Conservation (phyloP, 2,888 invertebrate species). For the Mimumesa dahlbomi region DNA sequence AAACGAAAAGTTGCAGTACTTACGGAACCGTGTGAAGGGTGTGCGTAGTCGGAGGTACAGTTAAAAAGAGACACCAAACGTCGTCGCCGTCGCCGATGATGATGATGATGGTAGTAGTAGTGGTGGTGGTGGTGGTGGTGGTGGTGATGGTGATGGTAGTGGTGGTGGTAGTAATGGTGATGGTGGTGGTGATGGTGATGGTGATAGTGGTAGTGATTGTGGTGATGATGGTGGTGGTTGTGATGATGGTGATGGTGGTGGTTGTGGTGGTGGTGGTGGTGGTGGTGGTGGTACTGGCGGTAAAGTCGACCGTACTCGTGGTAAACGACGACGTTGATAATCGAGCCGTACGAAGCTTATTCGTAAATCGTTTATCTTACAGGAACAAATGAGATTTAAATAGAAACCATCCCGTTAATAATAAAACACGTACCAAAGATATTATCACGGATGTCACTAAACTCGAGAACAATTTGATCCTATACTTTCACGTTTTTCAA, state of each 20-base stretch:
- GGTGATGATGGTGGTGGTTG: slow-evolving; percentile 16
- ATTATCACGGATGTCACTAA: too few relatives aligned
- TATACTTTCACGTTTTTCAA: too few relatives aligned
- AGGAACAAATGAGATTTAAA: too few relatives aligned
- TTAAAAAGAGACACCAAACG: slow-evolving; percentile 37
- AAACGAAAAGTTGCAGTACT: slow-evolving; percentile 38
- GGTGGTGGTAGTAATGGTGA: neutral
- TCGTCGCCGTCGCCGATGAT: neutral
- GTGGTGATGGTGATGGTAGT: slow-evolving; percentile 18
- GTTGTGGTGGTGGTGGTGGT: neutral
- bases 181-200: slow-evolving; percentile 15
- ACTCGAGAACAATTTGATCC: too few relatives aligned
- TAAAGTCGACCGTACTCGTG: slow-evolving; percentile 21
- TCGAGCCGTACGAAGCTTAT: neutral
- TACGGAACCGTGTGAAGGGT: slow-evolving; percentile 35
- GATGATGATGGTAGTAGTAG: neutral
- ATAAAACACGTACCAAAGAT: too few relatives aligned
- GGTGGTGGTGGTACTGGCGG: slow-evolving; percentile 9
- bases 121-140: slow-evolving; percentile 16
- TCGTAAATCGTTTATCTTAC: neutral
- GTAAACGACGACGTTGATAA: slow-evolving; percentile 9
- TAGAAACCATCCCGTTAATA: too few relatives aligned
- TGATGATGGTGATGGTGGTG: slow-evolving; percentile 2
- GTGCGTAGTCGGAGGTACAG: slow-evolving; percentile 29
- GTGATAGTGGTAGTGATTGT: slow-evolving; percentile 4